phyloP scores from a whole-genome alignment of 2,113 vertebrate genomes.

The Eretmochelys imbricata region DNA sequence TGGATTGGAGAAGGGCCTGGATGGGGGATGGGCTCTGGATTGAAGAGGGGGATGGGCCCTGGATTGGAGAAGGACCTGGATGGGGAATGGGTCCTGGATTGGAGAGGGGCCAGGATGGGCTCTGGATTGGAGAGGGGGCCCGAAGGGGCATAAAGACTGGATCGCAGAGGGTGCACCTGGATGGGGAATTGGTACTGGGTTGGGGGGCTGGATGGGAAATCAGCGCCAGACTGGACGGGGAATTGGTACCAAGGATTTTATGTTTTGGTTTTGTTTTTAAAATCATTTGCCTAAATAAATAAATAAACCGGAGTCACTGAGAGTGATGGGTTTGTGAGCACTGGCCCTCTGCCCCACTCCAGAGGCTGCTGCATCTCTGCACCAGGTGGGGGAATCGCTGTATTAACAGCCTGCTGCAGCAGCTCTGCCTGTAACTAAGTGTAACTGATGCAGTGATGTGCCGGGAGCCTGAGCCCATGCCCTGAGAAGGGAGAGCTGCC shows the following conservation, averaged over 20 bases:
- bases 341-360: neutral
- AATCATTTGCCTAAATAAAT: neutral
- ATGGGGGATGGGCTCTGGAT: neutral
- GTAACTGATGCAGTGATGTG: neutral
- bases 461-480: neutral
- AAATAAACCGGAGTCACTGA: neutral
- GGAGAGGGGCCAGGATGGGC: neutral
- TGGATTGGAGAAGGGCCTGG: no score
- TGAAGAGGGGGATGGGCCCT: neutral
- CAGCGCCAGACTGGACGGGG: no score
- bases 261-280: neutral
- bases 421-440: neutral
- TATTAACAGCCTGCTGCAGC: neutral
- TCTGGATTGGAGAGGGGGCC: no score
- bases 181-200: neutral
- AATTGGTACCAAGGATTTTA: neutral
- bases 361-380: neutral
- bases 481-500: neutral
- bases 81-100: neutral
- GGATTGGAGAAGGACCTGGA: no score
- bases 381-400: neutral
- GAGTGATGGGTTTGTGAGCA: neutral
- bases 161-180: neutral
- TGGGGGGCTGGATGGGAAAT: neutral
- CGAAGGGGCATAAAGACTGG: neutral